Conservation (phyloP, 2,797 vertebrate genomes). For the Intellagama lesueurii region DNA sequence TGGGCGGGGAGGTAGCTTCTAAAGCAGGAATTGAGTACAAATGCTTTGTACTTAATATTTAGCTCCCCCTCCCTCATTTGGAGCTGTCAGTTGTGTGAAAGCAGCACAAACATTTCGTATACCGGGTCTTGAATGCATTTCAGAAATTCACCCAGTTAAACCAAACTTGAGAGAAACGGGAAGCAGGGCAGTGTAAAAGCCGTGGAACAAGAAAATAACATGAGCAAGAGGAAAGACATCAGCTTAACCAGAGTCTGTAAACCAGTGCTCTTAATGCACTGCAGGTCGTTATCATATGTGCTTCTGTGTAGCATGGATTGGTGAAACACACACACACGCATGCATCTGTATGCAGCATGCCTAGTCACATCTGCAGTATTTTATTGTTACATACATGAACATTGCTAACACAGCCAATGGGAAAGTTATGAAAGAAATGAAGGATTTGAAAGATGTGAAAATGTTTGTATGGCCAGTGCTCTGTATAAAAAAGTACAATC, state of each 20-base stretch:
- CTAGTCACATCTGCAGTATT: too few species aligned
- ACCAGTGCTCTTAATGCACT: neutral
- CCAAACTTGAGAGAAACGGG: neutral
- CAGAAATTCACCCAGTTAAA: neutral
- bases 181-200: neutral
- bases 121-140: neutral
- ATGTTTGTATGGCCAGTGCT: too few species aligned
- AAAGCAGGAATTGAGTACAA: neutral
- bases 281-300: too few species aligned
- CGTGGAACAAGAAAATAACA: too few species aligned
- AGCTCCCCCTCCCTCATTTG: neutral
- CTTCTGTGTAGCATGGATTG: too few species aligned
- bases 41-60: accelerated
- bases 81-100: neutral
- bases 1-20: neutral
- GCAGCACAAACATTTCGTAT: neutral
- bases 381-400: too few species aligned
- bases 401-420: too few species aligned
- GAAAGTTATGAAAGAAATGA: too few species aligned
- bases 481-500: too few species aligned
- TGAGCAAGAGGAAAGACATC: neutral
- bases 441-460: too few species aligned
- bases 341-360: too few species aligned
- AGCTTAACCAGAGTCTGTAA: neutral
- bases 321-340: too few species aligned